These are phyloP conservation scores for Neodon shergylaensis DNA, from an alignment of 2,113 vertebrate genomes.

Conservation along the genomic window DNA sequence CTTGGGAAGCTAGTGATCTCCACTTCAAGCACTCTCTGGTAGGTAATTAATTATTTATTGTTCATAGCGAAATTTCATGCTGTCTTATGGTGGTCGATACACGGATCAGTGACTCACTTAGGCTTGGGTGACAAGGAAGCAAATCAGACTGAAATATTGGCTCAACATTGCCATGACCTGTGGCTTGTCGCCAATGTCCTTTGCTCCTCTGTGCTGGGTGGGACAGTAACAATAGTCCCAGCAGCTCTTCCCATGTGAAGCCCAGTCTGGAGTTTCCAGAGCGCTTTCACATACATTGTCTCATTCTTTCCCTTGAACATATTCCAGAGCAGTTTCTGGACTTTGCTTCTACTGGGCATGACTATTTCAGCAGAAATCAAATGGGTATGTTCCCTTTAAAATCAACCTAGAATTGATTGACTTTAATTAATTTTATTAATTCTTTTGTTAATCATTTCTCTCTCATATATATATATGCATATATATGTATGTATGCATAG, in stretches of 20 bases:
- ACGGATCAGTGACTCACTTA: conserved; percentile 44
- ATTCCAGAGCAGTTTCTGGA: conserved; percentile 21
- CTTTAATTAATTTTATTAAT: background rate
- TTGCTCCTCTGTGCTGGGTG: background rate
- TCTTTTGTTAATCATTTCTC: conserved; percentile 19
- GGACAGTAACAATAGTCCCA: conserved; percentile 20
- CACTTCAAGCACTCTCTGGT: background rate
- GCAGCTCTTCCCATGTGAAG: conserved; percentile 16
- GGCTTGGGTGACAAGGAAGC: background rate
- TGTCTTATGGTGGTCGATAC: background rate
- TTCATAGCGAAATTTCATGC: background rate
- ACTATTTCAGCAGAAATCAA: conserved; percentile 36
- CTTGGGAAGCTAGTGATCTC: conserved; percentile 5
- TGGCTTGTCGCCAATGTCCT: background rate
- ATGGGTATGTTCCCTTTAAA: conserved; percentile 18
- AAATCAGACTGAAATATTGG: conserved; percentile 13
- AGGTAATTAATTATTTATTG: conserved; percentile 51
- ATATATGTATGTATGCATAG: conserved; percentile 16
- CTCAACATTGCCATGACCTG: background rate
- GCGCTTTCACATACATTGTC: conserved; percentile 42
- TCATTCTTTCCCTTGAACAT: conserved; percentile 53
- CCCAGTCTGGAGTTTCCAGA: conserved; percentile 53
- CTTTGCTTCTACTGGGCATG: conserved; percentile 35
- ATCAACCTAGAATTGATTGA: background rate
- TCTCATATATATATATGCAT: background rate